A percentile compares a stretch with the other conserved stretches of the same genome.
phyloP scores from a whole-genome alignment of 1,140 invertebrate genomes.

The Neelides sp. region DNA sequence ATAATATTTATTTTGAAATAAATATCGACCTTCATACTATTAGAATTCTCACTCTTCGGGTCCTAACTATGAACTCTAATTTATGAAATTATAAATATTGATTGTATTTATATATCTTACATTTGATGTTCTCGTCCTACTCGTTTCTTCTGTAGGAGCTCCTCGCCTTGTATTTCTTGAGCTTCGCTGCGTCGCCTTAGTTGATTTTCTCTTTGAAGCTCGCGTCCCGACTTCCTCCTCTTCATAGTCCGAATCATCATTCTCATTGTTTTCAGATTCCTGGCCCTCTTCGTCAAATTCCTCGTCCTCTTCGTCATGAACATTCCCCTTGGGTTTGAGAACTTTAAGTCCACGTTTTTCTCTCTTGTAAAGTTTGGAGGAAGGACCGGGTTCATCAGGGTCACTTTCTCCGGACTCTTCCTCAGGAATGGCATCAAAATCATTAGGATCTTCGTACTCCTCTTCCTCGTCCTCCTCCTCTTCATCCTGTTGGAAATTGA shows the following conservation, averaged over 20 bases:
- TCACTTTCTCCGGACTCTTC: constrained; percentile 8
- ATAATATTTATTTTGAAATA: background rate
- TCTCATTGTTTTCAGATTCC: constrained; percentile 22
- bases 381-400: constrained; percentile 18
- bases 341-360: constrained; percentile 7
- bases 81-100: background rate
- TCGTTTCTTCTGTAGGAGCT: too few species aligned
- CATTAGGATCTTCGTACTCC: constrained; percentile 23
- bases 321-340: constrained; percentile 19
- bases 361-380: constrained; percentile 4
- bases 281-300: constrained; percentile 21
- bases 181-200: too few species aligned
- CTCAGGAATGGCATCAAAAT: constrained; percentile 26
- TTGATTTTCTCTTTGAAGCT: constrained; percentile 26
- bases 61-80: too few species aligned
- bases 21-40: background rate
- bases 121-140: too few species aligned
- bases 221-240: constrained; percentile 20
- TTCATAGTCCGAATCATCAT: constrained; percentile 34
- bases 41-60: background rate
- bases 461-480: constrained; percentile 33
- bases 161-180: too few species aligned
- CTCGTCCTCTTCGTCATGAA: constrained; percentile 25
- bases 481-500: constrained; percentile 17
- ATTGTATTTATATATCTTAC: too few species aligned